phyloP scores from a whole-genome alignment of 1,140 invertebrate species.

The Eubasilissa regina region DNA sequence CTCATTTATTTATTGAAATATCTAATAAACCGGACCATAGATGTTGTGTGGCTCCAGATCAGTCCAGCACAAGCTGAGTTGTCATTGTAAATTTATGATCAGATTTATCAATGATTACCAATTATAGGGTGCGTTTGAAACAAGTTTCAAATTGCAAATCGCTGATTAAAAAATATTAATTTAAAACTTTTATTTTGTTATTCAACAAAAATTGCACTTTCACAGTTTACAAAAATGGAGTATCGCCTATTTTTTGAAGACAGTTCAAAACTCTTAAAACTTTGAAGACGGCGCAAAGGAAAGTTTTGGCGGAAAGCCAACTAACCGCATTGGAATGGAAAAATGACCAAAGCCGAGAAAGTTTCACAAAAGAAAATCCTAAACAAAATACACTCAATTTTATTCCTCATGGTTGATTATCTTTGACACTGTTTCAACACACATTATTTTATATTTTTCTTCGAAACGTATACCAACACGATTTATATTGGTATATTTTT shows the following conservation, averaged over 20 bases:
- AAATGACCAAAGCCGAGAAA: slow-evolving; percentile 10
- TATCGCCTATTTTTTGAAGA: neutral
- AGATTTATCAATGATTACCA: too few species aligned
- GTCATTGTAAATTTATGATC: too few species aligned
- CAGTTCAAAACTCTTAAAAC: neutral
- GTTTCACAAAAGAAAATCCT: neutral
- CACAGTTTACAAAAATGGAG: neutral
- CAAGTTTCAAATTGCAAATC: too few species aligned
- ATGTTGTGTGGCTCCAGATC: too few species aligned
- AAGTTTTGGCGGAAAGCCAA: slow-evolving; percentile 6
- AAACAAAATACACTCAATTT: neutral
- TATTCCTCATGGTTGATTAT: neutral
- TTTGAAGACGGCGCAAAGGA: neutral
- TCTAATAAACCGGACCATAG: too few species aligned
- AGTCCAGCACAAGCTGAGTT: too few species aligned
- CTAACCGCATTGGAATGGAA: neutral
- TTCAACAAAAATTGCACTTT: neutral
- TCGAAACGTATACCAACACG: too few species aligned
- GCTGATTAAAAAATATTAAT: too few species aligned
- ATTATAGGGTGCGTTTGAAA: too few species aligned
- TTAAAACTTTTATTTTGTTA: too few species aligned
- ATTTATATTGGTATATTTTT: too few species aligned
- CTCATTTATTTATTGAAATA: too few species aligned
- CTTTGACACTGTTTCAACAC: neutral
- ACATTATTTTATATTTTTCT: neutral